phyloP scores from a whole-genome alignment of 2,797 vertebrate genomes.

The Tympanoctomys barrerae region DNA sequence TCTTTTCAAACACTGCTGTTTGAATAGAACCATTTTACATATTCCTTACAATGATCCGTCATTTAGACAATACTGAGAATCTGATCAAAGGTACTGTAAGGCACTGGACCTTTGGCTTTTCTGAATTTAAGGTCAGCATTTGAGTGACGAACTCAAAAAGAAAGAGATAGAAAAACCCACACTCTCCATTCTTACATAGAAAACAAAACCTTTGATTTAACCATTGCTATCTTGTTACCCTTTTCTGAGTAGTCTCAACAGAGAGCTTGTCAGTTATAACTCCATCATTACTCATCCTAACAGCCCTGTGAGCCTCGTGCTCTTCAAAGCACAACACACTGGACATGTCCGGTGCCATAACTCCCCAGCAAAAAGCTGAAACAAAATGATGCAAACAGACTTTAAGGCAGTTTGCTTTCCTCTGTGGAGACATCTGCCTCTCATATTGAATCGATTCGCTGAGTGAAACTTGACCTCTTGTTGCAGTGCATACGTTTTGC shows the following conservation, averaged over 20 bases:
- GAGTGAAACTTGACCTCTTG: slow-evolving; percentile 73
- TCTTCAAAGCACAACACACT: background rate
- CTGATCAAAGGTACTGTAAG: slow-evolving; percentile 70
- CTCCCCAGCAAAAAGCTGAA: slow-evolving; percentile 58
- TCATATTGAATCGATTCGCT: slow-evolving; percentile 75
- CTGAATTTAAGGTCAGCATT: slow-evolving; percentile 76
- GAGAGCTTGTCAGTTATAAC: slow-evolving; percentile 63
- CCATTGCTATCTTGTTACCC: slow-evolving; percentile 70
- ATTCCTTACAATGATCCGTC: slow-evolving; percentile 53
- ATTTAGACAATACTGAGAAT: background rate
- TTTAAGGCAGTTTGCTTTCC: slow-evolving; percentile 79
- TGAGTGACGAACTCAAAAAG: slow-evolving; percentile 59
- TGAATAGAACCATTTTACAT: slow-evolving; percentile 68
- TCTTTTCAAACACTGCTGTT: slow-evolving; percentile 61
- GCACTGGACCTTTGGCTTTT: slow-evolving; percentile 66
- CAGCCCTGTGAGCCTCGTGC: slow-evolving; percentile 58
- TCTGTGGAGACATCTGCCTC: slow-evolving; percentile 76
- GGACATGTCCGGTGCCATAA: background rate
- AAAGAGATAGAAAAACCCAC: background rate
- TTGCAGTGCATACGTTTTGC: slow-evolving; percentile 36
- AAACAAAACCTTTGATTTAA: slow-evolving; percentile 72
- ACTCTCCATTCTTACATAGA: slow-evolving; percentile 76
- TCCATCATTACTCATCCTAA: slow-evolving; percentile 67
- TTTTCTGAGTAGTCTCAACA: slow-evolving; percentile 77
- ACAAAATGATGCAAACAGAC: slow-evolving; percentile 56